These are phyloP conservation scores for Pilophorus perplexus DNA, from an alignment of 2,888 invertebrate genomes.

Conservation along the genomic window DNA sequence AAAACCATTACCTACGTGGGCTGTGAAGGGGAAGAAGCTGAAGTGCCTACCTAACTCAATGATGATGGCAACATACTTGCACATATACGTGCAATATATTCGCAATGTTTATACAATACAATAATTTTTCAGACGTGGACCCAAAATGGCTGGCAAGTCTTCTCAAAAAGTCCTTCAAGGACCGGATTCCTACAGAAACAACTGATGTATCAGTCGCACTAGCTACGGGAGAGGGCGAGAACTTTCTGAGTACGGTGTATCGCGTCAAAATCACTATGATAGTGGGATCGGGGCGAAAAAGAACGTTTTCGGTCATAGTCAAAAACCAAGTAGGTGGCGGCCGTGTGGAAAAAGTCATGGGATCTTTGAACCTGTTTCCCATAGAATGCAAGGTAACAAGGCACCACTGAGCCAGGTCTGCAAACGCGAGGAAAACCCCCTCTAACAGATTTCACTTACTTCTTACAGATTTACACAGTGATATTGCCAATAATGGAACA, in stretches of 20 bases:
- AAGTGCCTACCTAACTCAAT: no score
- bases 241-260: constrained; percentile 23
- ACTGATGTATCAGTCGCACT: background rate
- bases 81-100: no score
- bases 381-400: constrained; percentile 17
- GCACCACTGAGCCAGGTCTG: background rate
- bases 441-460: background rate
- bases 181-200: background rate
- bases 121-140: constrained; percentile 1
- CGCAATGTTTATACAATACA: no score
- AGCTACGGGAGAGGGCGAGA: constrained; percentile 10
- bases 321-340: constrained; percentile 4
- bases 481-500: constrained; percentile 11
- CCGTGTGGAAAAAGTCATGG: constrained; percentile 4
- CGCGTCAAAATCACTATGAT: constrained; percentile 1
- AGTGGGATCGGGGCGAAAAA: background rate
- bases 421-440: background rate
- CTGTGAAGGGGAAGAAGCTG: no score
- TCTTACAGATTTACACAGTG: constrained; percentile 12
- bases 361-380: background rate
- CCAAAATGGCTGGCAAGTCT: constrained; percentile 6
- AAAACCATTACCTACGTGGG: no score
- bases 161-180: constrained; percentile 2
- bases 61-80: no score
- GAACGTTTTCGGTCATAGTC: constrained; percentile 7